A percentile compares a stretch with the other conserved stretches of the same genome.
Evolutionary conservation across 1,140 invertebrate genomes (phyloP).

Genomic region (Halictus rubicundus): DNA sequence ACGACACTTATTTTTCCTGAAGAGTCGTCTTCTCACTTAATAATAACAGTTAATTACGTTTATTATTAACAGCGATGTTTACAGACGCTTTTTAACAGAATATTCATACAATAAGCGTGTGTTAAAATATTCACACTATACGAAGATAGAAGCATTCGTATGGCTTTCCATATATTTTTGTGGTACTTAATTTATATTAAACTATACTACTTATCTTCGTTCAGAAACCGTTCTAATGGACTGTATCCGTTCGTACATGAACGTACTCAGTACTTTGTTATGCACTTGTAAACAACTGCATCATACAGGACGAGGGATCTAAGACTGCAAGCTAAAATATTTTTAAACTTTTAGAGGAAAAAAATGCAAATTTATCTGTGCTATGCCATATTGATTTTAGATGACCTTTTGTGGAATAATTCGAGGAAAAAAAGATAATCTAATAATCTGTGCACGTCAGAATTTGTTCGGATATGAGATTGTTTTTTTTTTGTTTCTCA

Average conservation of each 20-base stretch:
- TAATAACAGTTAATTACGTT: neutral
- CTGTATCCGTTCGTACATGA: neutral
- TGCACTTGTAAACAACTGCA: neutral
- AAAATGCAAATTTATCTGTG: too few species aligned
- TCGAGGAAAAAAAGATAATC: too few species aligned
- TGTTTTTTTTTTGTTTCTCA: too few species aligned
- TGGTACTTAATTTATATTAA: conserved; percentile 8
- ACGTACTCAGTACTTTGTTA: neutral
- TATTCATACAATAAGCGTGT: neutral
- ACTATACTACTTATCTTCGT: conserved; percentile 1
- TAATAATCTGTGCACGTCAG: too few species aligned
- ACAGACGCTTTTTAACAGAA: neutral
- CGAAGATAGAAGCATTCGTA: neutral
- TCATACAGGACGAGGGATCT: neutral
- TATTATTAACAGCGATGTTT: neutral
- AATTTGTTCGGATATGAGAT: too few species aligned
- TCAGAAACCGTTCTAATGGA: neutral
- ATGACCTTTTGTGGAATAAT: too few species aligned
- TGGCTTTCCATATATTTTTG: conserved; percentile 3
- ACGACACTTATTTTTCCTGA: neutral
- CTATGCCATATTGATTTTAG: too few species aligned
- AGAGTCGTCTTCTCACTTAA: neutral
- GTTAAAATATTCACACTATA: neutral
- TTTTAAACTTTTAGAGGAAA: too few species aligned
- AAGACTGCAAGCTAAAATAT: too few species aligned